These are phyloP conservation scores for Tetraneura akinire DNA, from an alignment of 1,140 invertebrate genomes.

Conservation along the genomic window DNA sequence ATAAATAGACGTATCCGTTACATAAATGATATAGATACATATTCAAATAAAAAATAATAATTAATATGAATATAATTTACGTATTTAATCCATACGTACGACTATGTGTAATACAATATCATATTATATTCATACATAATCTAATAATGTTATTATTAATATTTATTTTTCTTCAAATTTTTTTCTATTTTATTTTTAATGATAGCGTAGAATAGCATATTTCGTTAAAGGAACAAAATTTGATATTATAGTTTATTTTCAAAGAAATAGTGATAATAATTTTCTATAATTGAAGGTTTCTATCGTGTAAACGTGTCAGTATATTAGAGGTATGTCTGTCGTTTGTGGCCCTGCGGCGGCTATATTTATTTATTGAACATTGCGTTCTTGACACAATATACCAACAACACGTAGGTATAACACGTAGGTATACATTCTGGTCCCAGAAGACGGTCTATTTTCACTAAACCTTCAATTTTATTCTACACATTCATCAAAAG, in stretches of 20 bases:
- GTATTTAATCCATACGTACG: too few relatives aligned
- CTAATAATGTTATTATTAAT: too few relatives aligned
- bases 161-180: not conserved
- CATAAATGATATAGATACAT: too few relatives aligned
- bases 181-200: slow-evolving; percentile 1
- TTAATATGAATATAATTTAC: too few relatives aligned
- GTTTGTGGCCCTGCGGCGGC: too few relatives aligned
- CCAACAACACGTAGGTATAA: too few relatives aligned
- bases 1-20: too few relatives aligned
- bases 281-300: slow-evolving; percentile 2
- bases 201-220: not conserved
- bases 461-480: not conserved
- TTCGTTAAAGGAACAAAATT: not conserved
- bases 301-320: not conserved
- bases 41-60: too few relatives aligned
- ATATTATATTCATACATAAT: too few relatives aligned
- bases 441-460: not conserved
- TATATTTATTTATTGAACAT: not conserved
- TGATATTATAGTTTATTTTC: not conserved
- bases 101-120: too few relatives aligned
- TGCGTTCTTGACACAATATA: not conserved
- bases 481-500: not conserved
- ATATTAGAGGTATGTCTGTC: not conserved
- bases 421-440: too few relatives aligned
- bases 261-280: not conserved